phyloP scores from a whole-genome alignment of 2,797 vertebrate genomes.

The Meda fulgida region DNA sequence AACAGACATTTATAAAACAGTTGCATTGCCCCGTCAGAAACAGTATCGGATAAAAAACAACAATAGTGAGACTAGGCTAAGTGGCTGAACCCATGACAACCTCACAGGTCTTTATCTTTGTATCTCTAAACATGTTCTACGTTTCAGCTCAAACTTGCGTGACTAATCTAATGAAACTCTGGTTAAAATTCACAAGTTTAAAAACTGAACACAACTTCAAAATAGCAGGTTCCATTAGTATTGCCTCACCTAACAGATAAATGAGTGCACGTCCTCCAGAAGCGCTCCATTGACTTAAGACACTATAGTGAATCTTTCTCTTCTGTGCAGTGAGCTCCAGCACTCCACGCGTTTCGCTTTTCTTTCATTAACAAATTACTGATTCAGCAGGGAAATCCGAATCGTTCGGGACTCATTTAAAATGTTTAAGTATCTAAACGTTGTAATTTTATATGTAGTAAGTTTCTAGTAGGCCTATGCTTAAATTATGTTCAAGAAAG shows the following conservation, averaged over 20 bases:
- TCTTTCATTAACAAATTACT: background rate
- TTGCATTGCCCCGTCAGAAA: background rate
- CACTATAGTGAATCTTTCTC: background rate
- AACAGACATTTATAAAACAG: background rate
- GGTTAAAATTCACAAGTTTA: background rate
- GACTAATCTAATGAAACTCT: background rate
- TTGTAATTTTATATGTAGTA: background rate
- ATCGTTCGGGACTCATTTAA: background rate
- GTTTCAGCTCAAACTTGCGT: too few relatives aligned
- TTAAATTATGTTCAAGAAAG: background rate
- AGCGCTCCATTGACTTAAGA: background rate
- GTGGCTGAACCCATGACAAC: too few relatives aligned
- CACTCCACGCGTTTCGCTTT: slow-evolving; percentile 20
- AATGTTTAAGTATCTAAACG: background rate
- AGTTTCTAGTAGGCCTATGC: too few relatives aligned
- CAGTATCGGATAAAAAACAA: background rate
- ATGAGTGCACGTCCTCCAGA: slow-evolving; percentile 15
- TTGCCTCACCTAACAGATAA: slow-evolving; percentile 16
- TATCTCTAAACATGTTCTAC: background rate
- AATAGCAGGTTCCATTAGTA: background rate
- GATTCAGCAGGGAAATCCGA: background rate
- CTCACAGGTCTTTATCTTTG: too few relatives aligned
- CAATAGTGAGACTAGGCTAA: background rate
- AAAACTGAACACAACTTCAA: background rate
- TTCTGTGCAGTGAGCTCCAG: background rate